Evolutionary conservation across 2,888 invertebrate species (phyloP).

Genomic region (Chrysolina americana): DNA sequence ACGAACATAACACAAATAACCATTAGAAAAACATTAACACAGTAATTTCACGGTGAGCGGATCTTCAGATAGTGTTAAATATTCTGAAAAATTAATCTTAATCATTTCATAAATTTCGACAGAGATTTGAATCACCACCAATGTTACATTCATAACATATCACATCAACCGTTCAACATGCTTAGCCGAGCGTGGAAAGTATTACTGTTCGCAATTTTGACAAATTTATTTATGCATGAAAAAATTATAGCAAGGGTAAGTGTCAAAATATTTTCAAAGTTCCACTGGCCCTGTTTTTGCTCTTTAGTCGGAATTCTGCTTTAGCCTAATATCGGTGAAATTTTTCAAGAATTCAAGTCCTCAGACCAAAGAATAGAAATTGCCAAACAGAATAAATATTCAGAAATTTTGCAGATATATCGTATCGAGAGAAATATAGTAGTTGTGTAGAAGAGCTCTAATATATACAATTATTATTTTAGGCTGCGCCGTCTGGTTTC

Average conservation of each 20-base stretch:
- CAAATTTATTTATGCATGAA: background rate
- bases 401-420: too few species aligned
- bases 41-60: slow-evolving; percentile 3
- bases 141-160: background rate
- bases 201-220: slow-evolving; percentile 2
- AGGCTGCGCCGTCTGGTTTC: background rate
- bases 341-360: too few species aligned
- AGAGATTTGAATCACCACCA: slow-evolving; percentile 2
- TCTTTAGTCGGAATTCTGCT: too few species aligned
- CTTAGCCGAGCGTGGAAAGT: background rate
- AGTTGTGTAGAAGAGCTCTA: background rate
- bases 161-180: slow-evolving; percentile 7
- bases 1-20: background rate
- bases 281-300: too few species aligned
- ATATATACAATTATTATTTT: background rate
- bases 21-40: slow-evolving; percentile 17
- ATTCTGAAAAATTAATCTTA: background rate
- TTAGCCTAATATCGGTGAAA: too few species aligned
- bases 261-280: background rate
- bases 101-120: slow-evolving; percentile 5
- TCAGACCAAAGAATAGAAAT: too few species aligned
- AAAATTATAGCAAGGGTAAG: background rate
- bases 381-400: too few species aligned
- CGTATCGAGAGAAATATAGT: background rate
- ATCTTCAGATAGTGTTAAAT: slow-evolving; percentile 18